phyloP scores from a whole-genome alignment of 2,113 vertebrate genomes.

The Rhizomys pruinosus region DNA sequence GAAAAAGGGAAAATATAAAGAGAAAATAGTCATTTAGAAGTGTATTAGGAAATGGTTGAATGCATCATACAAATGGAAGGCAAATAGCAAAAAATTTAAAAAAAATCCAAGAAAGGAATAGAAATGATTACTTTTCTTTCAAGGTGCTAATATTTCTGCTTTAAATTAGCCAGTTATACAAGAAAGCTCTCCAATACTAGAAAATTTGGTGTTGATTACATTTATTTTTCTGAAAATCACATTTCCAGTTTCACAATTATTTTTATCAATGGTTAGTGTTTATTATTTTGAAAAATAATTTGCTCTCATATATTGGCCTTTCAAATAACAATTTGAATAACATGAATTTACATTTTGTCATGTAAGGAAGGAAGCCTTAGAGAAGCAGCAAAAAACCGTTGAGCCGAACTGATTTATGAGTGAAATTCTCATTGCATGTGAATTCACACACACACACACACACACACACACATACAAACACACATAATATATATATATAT shows the following conservation, averaged over 20 bases:
- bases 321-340: slow-evolving; percentile 7
- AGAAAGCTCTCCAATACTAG: neutral
- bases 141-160: neutral
- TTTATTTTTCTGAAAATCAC: slow-evolving; percentile 40
- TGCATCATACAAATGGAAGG: neutral
- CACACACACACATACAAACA: neutral
- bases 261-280: neutral
- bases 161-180: slow-evolving; percentile 5
- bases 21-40: neutral
- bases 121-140: neutral
- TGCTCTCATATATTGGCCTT: neutral
- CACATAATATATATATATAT: too few species aligned
- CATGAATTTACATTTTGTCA: neutral
- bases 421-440: neutral
- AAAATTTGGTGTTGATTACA: slow-evolving; percentile 9
- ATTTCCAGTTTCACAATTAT: slow-evolving; percentile 21
- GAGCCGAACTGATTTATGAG: neutral
- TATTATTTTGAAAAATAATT: neutral
- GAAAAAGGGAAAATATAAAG: neutral
- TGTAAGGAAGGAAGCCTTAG: neutral
- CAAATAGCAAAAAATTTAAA: neutral
- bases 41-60: neutral
- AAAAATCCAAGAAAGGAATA: neutral
- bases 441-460: neutral
- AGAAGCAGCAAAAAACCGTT: neutral